Base-by-base conservation (phyloP, 2,888 invertebrate genomes). In the Osmoderma eremita region DNA sequence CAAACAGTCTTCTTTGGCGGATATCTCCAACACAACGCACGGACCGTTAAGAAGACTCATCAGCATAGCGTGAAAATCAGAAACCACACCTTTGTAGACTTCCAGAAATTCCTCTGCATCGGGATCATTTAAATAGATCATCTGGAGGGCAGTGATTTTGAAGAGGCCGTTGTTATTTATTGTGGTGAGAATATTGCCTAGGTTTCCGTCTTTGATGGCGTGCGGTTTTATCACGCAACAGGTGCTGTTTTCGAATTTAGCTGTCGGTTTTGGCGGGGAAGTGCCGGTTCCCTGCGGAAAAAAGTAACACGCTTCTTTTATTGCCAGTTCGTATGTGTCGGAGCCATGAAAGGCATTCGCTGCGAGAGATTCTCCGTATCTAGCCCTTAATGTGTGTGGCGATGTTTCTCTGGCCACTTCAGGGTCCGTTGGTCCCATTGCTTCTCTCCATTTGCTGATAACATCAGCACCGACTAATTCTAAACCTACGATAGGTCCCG, bases 91-190 rank as follows among this genome's bases (percentile, higher is more conserved):
- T 79, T 94, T 94, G 81, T 97, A 97, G 2, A 97, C 91, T 83
- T 97, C 96, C 77, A 92, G 89, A 83, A 97, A 97, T 80, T 97
- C 95, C 75, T 94, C 93, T 3, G 94, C 94, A 80, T 95, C 93
- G 0, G 90, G 87, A 69, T 89, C 89, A 74, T 92, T 93, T 74
- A 97, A 84, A 68, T 90, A 85, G 73, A 91, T 88, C 88, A 93
- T 90, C 80, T 92, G 90, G 69, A 96, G 83, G 0, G 93, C 94
- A 0, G 91, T 90, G 48, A 97, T 88, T 50, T 87, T 85, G 77
- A 92, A 97, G 1, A 91, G 90, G 64, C 88, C 88, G n/a, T 75
- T 74, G 13, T 90, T 88, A 67, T 88, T 86, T 53, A 97, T 94
- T 30, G 87, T 87, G 63, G 86, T 85, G 17, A 96, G 83, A 1